A percentile compares a stretch with the other conserved stretches of the same genome.
Conservation (phyloP, 2,888 invertebrate genomes). For the Stratiomys singularior region DNA sequence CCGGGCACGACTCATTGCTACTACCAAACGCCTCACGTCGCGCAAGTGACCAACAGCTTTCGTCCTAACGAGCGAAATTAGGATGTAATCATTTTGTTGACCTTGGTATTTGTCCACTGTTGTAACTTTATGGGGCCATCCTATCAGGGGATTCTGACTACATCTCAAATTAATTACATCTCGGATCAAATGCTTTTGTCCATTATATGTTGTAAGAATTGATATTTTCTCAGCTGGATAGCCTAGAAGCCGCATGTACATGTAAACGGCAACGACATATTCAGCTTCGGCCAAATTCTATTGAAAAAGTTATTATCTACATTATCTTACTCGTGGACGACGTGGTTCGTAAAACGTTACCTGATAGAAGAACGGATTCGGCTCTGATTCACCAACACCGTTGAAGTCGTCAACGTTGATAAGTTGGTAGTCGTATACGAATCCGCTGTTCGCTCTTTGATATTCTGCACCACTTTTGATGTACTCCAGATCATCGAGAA, state of each 20-base stretch:
- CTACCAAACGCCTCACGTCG: constrained; percentile 95
- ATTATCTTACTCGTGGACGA: too few species aligned
- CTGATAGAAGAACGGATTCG: constrained; percentile 98
- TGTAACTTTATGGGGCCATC: constrained; percentile 89
- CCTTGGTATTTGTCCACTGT: constrained; percentile 99
- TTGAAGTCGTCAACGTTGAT: constrained; percentile 97
- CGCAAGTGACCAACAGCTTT: constrained; percentile 97
- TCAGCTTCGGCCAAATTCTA: constrained; percentile 90
- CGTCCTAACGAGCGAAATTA: constrained; percentile 95
- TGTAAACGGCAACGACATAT: constrained; percentile 96
- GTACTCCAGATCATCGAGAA: constrained; percentile 92
- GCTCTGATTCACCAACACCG: constrained; percentile 96
- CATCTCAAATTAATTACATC: constrained; percentile 96
- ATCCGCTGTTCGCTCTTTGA: constrained; percentile 90
- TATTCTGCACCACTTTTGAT: constrained; percentile 87
- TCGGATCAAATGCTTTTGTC: constrained; percentile 96
- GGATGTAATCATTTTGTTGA: constrained; percentile 98
- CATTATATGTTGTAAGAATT: constrained; percentile 98
- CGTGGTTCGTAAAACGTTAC: constrained; percentile 64
- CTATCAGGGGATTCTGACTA: constrained; percentile 94
- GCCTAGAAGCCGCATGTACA: constrained; percentile 97
- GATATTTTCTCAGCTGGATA: constrained; percentile 98
- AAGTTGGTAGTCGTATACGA: constrained; percentile 92
- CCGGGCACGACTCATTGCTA: constrained; percentile 97
- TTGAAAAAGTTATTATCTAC: neutral